These are phyloP conservation scores for Stenotaenia linearis DNA, from an alignment of 2,888 invertebrate genomes.

Conservation along the genomic window DNA sequence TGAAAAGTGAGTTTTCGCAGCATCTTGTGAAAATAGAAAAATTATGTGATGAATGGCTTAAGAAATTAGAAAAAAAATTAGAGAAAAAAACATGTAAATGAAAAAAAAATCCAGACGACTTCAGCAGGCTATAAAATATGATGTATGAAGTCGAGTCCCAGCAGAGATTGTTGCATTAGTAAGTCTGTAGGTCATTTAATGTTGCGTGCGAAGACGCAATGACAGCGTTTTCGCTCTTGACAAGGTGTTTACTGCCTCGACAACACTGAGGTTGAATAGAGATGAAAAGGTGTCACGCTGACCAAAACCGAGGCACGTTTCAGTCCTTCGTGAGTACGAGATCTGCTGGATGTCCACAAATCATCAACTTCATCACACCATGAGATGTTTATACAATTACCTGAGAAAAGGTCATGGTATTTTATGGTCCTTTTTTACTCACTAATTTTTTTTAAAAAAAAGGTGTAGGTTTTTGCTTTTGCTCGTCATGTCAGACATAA, in stretches of 20 bases:
- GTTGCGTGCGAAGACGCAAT: background rate
- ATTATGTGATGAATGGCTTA: background rate
- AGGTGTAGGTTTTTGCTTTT: background rate
- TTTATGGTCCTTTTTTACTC: background rate
- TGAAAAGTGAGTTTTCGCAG: background rate
- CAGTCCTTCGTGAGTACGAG: background rate
- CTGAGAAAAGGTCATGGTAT: background rate
- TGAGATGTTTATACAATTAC: background rate
- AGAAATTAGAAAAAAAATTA: background rate
- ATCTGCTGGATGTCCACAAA: background rate
- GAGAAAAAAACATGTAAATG: background rate
- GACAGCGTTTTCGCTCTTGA: background rate
- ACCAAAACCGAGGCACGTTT: background rate
- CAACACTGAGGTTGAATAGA: background rate
- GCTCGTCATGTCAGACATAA: background rate
- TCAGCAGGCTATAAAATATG: background rate
- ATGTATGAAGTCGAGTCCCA: background rate
- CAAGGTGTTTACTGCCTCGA: background rate
- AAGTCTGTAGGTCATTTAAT: background rate
- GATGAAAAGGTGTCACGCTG: background rate
- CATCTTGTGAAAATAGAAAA: background rate
- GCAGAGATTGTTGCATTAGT: background rate
- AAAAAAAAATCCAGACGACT: background rate
- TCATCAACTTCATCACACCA: background rate
- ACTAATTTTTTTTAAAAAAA: background rate